Base-by-base conservation (phyloP, 2,888 invertebrate genomes). In the Patella pellucida region DNA sequence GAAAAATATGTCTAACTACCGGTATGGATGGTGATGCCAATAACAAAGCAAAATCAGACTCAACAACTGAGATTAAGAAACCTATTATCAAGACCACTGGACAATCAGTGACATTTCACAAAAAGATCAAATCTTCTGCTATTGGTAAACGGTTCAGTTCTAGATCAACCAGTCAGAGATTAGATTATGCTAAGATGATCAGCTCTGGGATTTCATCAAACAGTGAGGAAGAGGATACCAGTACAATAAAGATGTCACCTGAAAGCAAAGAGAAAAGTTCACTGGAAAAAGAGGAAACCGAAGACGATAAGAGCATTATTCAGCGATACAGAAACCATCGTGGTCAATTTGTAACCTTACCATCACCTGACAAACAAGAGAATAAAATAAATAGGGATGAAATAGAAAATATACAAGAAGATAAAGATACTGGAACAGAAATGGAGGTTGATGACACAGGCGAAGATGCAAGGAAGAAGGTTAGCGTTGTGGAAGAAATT, bases 401-500 rank as follows among this genome's bases (percentile, higher is more conserved):
- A 27, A 52, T 50, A 23, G 75, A 72, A 41, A 51, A 72, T 68
- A 52, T 27, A 68, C 1, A 52, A 27, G 75, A 71, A 19, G 73
- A 71, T 15, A 62, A 69, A 71, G 76, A 54, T 19, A 67, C 72
- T 72, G 69, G 73, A 51, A 72, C 69, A 71, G 71, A 69, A 68
- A 51, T 69, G 72, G 69, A 56, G 15, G 71, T 69, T 2, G 52
- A 52, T 14, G 72, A 74, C 16, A 68, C 68, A n/a, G 69, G 52
- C 19, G 16, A 75, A 75, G 74, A 78, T n/a, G 54, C 52, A 16
- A 31, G 15, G 68, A 71, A 51, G 51, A 56, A 75, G 9, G 15
- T 62, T 19, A 68, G 54, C 12, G 31, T 68, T 12, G 81, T 82
- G 27, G 83, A 84, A 67, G 84, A 84, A 72, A 82, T 83, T 15